Percentiles rank a stretch among this genome's conserved stretches.
Evolutionary conservation across 2,797 vertebrate genomes (phyloP).

Genomic region (Allenopithecus nigroviridis): DNA sequence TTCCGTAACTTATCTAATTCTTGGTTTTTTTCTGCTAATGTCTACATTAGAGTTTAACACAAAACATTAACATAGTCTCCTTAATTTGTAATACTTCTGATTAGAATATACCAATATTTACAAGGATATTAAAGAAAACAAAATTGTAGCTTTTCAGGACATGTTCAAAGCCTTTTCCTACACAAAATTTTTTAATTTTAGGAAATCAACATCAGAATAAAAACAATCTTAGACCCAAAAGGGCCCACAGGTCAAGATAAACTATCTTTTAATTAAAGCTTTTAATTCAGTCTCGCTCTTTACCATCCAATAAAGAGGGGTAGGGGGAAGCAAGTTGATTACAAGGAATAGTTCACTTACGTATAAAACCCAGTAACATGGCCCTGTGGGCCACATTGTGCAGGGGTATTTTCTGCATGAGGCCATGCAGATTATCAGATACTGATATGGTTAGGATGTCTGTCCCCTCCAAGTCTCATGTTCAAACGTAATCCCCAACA

Average conservation of each 20-base stretch:
- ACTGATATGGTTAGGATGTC: not conserved
- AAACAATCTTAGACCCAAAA: not conserved
- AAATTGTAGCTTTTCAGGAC: not conserved
- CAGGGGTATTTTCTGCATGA: not conserved
- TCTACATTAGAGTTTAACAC: conserved; percentile 81
- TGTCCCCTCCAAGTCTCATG: not conserved
- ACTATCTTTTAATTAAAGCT: not conserved
- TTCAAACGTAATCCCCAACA: not conserved
- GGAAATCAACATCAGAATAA: not conserved
- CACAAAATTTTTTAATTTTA: not conserved
- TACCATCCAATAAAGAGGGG: not conserved
- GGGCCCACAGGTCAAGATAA: not conserved
- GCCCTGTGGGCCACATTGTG: not conserved
- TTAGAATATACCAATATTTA: conserved; percentile 26
- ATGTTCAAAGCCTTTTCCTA: not conserved
- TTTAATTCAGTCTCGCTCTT: not conserved
- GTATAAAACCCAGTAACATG: not conserved
- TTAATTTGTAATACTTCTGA: conserved; percentile 9
- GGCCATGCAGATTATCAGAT: not conserved
- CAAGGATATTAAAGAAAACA: conserved; percentile 11
- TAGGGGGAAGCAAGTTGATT: not conserved
- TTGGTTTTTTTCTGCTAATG: conserved; percentile 92
- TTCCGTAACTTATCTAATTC: conserved; percentile 93
- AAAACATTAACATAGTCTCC: not conserved
- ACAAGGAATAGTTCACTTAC: not conserved